phyloP scores from a whole-genome alignment of 2,113 vertebrate species.

The Dolichallabes microphthalmus region DNA sequence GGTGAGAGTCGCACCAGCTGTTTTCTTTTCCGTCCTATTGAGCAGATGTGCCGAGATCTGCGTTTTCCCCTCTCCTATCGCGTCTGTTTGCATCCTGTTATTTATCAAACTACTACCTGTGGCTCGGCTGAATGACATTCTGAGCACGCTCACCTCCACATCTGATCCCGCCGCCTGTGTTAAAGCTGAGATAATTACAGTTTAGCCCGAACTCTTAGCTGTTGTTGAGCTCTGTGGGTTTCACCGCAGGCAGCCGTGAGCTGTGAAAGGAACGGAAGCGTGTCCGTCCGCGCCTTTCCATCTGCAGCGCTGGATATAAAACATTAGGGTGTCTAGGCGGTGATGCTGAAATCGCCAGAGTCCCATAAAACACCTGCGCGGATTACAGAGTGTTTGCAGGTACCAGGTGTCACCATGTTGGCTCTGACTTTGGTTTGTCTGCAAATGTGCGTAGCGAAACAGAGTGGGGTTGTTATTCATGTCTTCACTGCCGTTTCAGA shows the following conservation, averaged over 20 bases:
- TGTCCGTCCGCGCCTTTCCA: slow-evolving; percentile 36
- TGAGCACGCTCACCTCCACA: slow-evolving; percentile 12
- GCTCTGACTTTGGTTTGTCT: slow-evolving; percentile 16
- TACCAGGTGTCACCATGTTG: slow-evolving; percentile 60
- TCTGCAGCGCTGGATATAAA: slow-evolving; percentile 57
- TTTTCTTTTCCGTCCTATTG: slow-evolving; percentile 31
- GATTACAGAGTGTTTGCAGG: slow-evolving; percentile 61
- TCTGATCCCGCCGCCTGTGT: slow-evolving; percentile 27
- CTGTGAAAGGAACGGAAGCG: slow-evolving; percentile 7
- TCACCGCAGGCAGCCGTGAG: not conserved
- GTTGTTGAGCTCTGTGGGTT: slow-evolving; percentile 7
- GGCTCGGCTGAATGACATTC: slow-evolving; percentile 33
- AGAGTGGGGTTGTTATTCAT: not conserved
- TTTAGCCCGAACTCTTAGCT: slow-evolving; percentile 22
- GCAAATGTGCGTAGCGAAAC: not conserved
- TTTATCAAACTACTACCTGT: slow-evolving; percentile 63
- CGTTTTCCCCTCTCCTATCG: slow-evolving; percentile 29
- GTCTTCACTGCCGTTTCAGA: not conserved
- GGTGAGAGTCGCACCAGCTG: not conserved
- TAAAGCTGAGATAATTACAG: slow-evolving; percentile 47
- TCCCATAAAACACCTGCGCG: slow-evolving; percentile 60
- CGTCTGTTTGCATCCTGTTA: slow-evolving; percentile 56
- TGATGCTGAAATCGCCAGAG: slow-evolving; percentile 59
- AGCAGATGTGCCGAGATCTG: slow-evolving; percentile 39
- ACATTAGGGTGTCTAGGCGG: slow-evolving; percentile 43